Evolutionary conservation across 2,797 vertebrate species (phyloP).

Genomic region (Cyprinella venusta): DNA sequence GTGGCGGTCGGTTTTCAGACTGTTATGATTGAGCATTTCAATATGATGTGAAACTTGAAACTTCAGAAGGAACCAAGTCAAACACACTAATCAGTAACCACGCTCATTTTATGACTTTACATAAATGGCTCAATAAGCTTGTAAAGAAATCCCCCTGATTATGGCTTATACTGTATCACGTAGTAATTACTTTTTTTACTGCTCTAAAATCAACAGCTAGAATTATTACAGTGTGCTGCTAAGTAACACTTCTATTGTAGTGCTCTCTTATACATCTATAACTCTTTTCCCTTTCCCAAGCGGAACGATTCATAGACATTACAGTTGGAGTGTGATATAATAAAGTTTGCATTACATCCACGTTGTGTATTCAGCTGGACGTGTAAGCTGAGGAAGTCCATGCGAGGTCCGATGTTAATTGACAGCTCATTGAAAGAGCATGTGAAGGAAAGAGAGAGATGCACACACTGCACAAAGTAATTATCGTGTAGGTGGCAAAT

Average conservation of each 20-base stretch:
- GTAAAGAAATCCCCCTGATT: constrained; percentile 43
- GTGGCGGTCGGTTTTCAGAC: background rate
- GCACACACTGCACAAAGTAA: background rate
- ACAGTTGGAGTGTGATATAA: constrained; percentile 9
- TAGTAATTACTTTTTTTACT: constrained; percentile 35
- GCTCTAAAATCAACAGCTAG: constrained; percentile 37
- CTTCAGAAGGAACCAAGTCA: constrained; percentile 8
- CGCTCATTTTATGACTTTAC: constrained; percentile 29
- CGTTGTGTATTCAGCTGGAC: constrained; percentile 20
- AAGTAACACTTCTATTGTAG: constrained; percentile 1
- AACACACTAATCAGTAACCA: constrained; percentile 42
- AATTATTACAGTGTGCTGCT: constrained; percentile 21
- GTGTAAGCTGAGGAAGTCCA: background rate
- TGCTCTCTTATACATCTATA: constrained; percentile 10
- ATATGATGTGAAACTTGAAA: constrained; percentile 23
- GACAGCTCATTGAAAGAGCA: background rate
- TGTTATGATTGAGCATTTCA: constrained; percentile 26
- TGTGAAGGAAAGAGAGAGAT: background rate
- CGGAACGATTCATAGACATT: constrained; percentile 3
- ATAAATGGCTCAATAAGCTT: constrained; percentile 44
- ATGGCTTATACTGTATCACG: constrained; percentile 34
- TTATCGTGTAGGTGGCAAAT: constrained; percentile 13
- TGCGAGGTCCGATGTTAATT: background rate
- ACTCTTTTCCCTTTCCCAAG: constrained; percentile 26
- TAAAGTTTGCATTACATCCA: background rate